These are phyloP conservation scores for Ptychochromis oligacanthus DNA, from an alignment of 2,113 vertebrate species.

Conservation along the genomic window DNA sequence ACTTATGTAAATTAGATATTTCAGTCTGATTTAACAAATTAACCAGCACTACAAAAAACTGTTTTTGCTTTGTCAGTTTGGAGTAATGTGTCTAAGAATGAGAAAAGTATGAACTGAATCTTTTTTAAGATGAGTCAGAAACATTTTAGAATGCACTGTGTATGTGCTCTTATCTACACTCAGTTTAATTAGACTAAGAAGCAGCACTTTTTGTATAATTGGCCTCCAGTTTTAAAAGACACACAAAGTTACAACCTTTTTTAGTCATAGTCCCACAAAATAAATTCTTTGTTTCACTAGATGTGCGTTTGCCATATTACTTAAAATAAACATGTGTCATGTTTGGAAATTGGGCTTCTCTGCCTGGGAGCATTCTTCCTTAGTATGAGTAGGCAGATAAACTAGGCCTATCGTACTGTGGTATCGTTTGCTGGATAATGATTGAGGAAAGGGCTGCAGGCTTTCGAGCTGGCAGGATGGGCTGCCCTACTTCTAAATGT, in stretches of 20 bases:
- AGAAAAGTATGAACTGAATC: neutral
- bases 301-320: neutral
- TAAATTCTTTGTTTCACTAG: neutral
- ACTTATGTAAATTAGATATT: neutral
- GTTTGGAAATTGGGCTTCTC: slow-evolving; percentile 4
- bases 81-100: neutral
- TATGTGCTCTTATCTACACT: neutral
- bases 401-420: slow-evolving; percentile 39
- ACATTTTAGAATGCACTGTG: neutral
- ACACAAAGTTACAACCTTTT: neutral
- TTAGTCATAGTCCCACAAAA: neutral
- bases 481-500: slow-evolving; percentile 69
- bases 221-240: neutral
- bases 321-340: slow-evolving; percentile 19
- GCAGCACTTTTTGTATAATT: neutral
- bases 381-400: slow-evolving; percentile 52
- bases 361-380: slow-evolving; percentile 19
- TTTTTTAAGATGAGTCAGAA: neutral
- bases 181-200: neutral
- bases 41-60: neutral
- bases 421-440: slow-evolving; percentile 60
- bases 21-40: neutral
- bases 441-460: slow-evolving; percentile 67
- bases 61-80: neutral
- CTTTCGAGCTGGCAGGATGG: slow-evolving; percentile 58